Base-by-base conservation (phyloP, 1,140 invertebrate species). In the Diachasmimorpha longicaudata region DNA sequence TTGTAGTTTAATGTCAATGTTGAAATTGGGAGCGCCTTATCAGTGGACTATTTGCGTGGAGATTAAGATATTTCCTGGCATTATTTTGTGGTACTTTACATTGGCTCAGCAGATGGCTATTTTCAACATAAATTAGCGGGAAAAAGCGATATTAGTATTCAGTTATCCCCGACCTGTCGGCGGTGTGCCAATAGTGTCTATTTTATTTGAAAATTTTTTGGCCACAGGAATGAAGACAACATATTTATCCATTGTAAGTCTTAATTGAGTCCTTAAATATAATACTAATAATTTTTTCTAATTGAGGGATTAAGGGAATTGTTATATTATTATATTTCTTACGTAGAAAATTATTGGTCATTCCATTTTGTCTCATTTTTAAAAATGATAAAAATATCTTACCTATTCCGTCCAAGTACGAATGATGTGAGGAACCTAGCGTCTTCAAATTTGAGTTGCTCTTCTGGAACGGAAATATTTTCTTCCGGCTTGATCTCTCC, bases 371-470 rank as follows among this genome's bases (percentile, higher is more conserved):
- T 31, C 31, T 2, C 31, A 31, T 31, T 6, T 6, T 6, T 6
- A 6, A 31, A 3, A 31, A 31, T 6, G 31, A 31, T 31, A 31
- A 31, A 31, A 6, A 31, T 31, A 31, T 31, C 31, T 86, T 81
- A 89, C 88, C 88, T 87, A 82, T 80, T 88, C 84, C 83, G 84
- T 0, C 88, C 87, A 14, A 87, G 82, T 58, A 88, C 87, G 23
- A 89, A 79, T 68, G 86, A 86, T 67, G 87, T 86, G 42, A 89
- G 79, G 79, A 90, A 88, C 77, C 85, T 85, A 63, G 80, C 83
- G 78, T 89, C 87, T 80, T 89, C 87, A 78, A 90, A 90, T 74
- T 84, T 87, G 42, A 89, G 80, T 70, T 84, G 84, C 52, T 87
- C 85, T 31, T 85, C 81, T 23, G 74, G 42, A 67, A 70, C 42